Base-by-base conservation (phyloP, 2,113 vertebrate species). In the Trematocara variabile region DNA sequence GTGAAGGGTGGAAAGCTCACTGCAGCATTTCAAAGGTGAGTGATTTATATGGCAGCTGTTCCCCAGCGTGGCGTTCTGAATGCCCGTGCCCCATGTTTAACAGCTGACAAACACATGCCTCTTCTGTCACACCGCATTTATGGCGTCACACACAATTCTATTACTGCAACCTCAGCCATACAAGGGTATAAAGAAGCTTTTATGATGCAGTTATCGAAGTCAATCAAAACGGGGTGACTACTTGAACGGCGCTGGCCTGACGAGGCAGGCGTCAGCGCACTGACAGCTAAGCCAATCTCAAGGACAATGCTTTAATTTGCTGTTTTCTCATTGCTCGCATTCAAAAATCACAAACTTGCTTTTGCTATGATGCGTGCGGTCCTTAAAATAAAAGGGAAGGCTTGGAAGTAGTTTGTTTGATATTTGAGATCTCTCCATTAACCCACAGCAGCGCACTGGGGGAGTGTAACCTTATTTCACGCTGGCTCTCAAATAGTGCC, bases 41-140 rank as follows among this genome's bases (percentile, higher is more conserved):
- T 95, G 95, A 95, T 96, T 96, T 96, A 95, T 92, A 86, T 84
- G 95, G 92, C 94, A 94, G 94, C 94, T 93, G 94, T 88, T 95
- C 91, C 90, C 87, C 82, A 79, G 87, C 84, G 88, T 81, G 92
- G 81, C 28, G 56, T 85, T 90, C 75, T 77, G 89, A 89, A 88
- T 86, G 86, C 89, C 89, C 55, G 13, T 80, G 86, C 77, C 65
- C 90, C 89, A 79, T 91, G 89, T 91, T 92, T 86, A 93, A 90
- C 93, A 94, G 93, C 94, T 93, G 93, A 95, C 95, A 94, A 93
- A 95, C 93, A 92, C 93, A 94, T 91, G 86, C 92, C 89, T 90
- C 90, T 93, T 94, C 94, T 90, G 92, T 94, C 92, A 93, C 81
- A 52, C 81, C 4, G n/a, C 92, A 88, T 94, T 94, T 94, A 94